A percentile compares a stretch with the other conserved stretches of the same genome.
These are phyloP conservation scores for Spinus pinus DNA, from an alignment of 2,797 vertebrate species.

Conservation along the genomic window DNA sequence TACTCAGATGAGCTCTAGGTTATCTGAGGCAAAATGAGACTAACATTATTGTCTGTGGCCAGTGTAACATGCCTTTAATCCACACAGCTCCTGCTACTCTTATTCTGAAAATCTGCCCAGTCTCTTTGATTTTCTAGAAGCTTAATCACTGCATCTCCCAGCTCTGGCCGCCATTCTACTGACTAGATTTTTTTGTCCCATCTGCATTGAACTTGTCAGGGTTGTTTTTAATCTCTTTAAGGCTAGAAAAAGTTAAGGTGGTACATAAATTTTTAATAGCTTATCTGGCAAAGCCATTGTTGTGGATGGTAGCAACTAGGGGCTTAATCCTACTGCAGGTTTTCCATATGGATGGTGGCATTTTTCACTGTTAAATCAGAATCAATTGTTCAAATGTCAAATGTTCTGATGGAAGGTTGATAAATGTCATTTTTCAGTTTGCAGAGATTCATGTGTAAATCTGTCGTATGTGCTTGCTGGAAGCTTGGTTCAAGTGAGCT, in stretches of 20 bases:
- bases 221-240: background rate
- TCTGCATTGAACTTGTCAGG: background rate
- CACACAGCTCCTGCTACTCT: background rate
- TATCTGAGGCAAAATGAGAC: background rate
- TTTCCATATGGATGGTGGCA: background rate
- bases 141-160: background rate
- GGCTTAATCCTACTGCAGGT: background rate
- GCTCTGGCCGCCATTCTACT: background rate
- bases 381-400: constrained; percentile 34
- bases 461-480: background rate
- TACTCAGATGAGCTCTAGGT: background rate
- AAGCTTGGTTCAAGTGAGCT: constrained; percentile 25
- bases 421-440: constrained; percentile 46
- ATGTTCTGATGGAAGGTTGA: background rate
- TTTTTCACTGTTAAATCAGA: constrained; percentile 26
- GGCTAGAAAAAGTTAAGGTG: background rate
- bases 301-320: background rate
- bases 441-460: background rate
- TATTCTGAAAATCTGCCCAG: background rate
- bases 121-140: background rate
- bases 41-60: background rate
- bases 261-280: background rate
- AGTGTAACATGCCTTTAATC: background rate
- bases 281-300: background rate
- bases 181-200: background rate